Conservation (phyloP, 2,888 invertebrate species). For the Leptothorax acervorum region DNA sequence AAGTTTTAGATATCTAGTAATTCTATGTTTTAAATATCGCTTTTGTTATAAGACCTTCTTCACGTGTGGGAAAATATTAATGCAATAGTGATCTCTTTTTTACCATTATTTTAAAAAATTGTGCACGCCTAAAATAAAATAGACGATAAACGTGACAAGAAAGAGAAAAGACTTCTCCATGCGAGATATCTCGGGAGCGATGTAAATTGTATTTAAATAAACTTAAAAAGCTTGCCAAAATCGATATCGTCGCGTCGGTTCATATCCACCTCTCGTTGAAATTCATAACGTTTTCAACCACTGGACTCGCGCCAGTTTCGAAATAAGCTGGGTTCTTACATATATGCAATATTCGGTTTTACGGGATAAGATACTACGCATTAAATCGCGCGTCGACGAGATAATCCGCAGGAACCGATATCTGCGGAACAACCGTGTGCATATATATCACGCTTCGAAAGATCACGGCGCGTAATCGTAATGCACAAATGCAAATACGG, state of each 20-base stretch:
- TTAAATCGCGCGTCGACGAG: conserved; percentile 34
- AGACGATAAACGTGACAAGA: neutral
- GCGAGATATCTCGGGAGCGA: neutral
- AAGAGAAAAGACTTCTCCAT: neutral
- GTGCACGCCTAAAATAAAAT: neutral
- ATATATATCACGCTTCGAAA: neutral
- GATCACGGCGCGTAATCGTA: conserved; percentile 30
- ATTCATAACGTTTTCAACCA: conserved; percentile 31
- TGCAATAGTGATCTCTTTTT: neutral
- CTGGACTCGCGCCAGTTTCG: conserved; percentile 23
- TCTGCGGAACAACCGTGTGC: neutral
- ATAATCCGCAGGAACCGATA: conserved; percentile 35
- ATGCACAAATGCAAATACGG: conserved; percentile 43
- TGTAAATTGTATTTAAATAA: conserved; percentile 30
- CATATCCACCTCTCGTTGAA: conserved; percentile 32
- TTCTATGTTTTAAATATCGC: neutral
- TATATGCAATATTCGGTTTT: conserved; percentile 7
- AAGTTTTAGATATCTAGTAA: neutral
- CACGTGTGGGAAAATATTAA: neutral
- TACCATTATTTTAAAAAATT: neutral
- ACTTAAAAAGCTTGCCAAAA: conserved; percentile 38
- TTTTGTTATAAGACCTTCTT: neutral
- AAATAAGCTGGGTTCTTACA: conserved; percentile 9
- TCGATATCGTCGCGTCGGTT: conserved; percentile 16
- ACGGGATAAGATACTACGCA: conserved; percentile 19